Evolutionary conservation across 2,888 invertebrate species (phyloP).

Genomic region (Leucophenga maculata): DNA sequence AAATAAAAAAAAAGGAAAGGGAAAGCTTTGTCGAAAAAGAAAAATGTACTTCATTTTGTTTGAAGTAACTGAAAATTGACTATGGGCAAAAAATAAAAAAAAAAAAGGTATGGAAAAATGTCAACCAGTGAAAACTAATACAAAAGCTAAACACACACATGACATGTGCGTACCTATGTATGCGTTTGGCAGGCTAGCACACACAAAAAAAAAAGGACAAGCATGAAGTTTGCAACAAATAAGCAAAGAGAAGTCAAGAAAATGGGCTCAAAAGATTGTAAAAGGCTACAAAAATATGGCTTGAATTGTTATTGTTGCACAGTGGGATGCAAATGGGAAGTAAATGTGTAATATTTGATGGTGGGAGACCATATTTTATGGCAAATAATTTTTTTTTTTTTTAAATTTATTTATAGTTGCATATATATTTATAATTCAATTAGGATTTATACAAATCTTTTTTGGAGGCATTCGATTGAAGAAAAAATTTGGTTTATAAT

Average conservation of each 20-base stretch:
- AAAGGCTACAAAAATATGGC: conserved; percentile 12
- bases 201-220: conserved; percentile 6
- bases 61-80: conserved; percentile 4
- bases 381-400: too few species aligned
- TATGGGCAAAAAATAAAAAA: background rate
- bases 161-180: background rate
- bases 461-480: too few species aligned
- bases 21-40: background rate
- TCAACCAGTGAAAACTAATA: background rate
- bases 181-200: background rate
- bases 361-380: too few species aligned
- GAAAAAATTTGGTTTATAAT: too few species aligned
- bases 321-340: background rate
- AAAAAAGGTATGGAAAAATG: background rate
- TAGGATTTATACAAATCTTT: too few species aligned
- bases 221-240: background rate
- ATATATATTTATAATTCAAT: too few species aligned
- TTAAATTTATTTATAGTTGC: too few species aligned
- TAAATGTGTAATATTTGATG: too few species aligned
- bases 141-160: background rate
- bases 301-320: conserved; percentile 2
- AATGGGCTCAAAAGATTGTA: background rate
- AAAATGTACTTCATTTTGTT: background rate
- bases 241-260: background rate
- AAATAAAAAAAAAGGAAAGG: too few species aligned